phyloP scores from a whole-genome alignment of 2,113 vertebrate genomes.

The Chunga burmeisteri region DNA sequence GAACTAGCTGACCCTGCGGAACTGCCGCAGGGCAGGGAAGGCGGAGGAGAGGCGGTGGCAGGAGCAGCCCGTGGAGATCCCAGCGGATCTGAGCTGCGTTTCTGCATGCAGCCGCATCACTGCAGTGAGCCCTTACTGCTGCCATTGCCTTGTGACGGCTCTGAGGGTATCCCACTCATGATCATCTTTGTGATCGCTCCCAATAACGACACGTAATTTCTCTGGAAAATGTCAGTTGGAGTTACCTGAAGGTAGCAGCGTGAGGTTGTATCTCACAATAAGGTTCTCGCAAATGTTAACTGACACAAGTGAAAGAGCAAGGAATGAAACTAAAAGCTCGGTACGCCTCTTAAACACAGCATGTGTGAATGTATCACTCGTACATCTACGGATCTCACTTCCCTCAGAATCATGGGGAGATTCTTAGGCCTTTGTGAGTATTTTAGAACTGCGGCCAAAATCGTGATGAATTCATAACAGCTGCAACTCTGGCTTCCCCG shows the following conservation, averaged over 20 bases:
- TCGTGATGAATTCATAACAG: conserved; percentile 60
- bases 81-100: accelerated
- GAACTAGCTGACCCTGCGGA: not conserved
- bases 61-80: not conserved
- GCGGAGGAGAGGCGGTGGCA: not conserved
- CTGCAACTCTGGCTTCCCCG: conserved; percentile 19
- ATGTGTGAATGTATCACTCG: not conserved
- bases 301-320: not conserved
- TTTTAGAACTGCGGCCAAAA: conserved; percentile 39
- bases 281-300: not conserved
- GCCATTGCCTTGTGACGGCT: not conserved
- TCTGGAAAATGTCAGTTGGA: not conserved
- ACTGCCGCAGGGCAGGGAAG: not conserved
- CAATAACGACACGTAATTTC: not conserved
- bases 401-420: conserved; percentile 29
- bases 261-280: not conserved
- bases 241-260: not conserved
- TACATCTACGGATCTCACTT: conserved; percentile 7
- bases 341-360: conserved; percentile 23
- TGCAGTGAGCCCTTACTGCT: not conserved
- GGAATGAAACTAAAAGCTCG: not conserved
- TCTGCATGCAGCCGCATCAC: not conserved
- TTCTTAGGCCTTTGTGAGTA: conserved; percentile 39
- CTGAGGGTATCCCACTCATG: not conserved
- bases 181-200: not conserved